Base-by-base conservation (phyloP, 1,140 invertebrate species). In the Eriosoma lanigerum region DNA sequence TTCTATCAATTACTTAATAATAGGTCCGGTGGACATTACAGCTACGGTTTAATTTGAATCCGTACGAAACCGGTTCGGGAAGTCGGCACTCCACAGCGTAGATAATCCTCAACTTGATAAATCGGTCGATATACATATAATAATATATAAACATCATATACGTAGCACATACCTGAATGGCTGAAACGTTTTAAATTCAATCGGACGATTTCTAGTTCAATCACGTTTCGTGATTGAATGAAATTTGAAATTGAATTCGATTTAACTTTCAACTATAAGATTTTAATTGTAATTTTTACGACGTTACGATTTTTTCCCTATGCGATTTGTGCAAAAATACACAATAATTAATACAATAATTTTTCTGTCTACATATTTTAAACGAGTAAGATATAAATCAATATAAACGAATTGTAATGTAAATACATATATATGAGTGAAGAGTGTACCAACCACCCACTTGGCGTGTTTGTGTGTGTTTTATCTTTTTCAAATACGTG, bases 41-140 rank as follows among this genome's bases (percentile, higher is more conserved):
- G 44, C 68, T 52, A 72, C 48, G 68, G 68, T 72, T 72, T 72
- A 72, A 72, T 72, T 72, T 72, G 68, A 72, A 72, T 72, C 46
- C 68, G 68, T 72, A 52, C 17, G 19, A 72, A 72, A 72, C 68
- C 68, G 68, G 68, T 72, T 72, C 13, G 26, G 48, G 46, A 29
- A 32, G 68, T 52, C 68, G 24, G 46, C 68, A 48, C 62, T 50
- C 68, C 3, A 17, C 48, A n/a, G 66, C 66, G 66, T 48, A 48
- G 17, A 72, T 21, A 72, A 72, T 72, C 24, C 48, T 19, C 17
- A 24, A 72, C 46, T 52, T 19, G 68, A 46, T 72, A 72, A 72
- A 72, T 72, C 46, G 48, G 19, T 52, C 46, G 12, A 29, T 64
- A 64, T 32, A 38, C 32, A 38, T 64, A 12, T 64, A 32, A 32